Conservation (phyloP, 2,888 invertebrate species). For the Hyles lineata region DNA sequence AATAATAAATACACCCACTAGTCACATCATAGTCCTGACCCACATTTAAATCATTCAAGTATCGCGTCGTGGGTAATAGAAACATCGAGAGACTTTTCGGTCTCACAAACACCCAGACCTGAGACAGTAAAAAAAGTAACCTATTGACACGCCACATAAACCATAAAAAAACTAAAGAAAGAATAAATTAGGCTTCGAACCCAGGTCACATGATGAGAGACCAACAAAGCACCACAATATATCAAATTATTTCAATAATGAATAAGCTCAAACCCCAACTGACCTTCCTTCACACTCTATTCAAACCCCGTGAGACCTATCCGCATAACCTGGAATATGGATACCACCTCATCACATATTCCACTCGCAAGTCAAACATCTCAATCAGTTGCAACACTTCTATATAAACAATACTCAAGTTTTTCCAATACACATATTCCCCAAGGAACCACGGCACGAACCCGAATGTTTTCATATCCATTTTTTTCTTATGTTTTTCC, state of each 20-base stretch:
- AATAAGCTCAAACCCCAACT: too few species aligned
- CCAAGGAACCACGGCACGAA: slow-evolving; percentile 23
- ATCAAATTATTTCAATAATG: neutral
- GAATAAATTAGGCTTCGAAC: too few species aligned
- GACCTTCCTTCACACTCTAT: too few species aligned
- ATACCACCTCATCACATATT: slow-evolving; percentile 20
- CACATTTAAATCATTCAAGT: too few species aligned
- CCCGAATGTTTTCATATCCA: slow-evolving; percentile 4
- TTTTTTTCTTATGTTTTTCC: slow-evolving; percentile 18
- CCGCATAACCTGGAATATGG: neutral
- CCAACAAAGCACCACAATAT: neutral
- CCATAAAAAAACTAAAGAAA: too few species aligned
- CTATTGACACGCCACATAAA: too few species aligned
- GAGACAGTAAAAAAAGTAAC: neutral
- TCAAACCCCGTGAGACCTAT: too few species aligned
- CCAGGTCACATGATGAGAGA: too few species aligned
- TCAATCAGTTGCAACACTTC: slow-evolving; percentile 24
- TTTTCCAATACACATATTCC: slow-evolving; percentile 37
- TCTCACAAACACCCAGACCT: neutral
- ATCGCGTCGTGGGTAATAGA: neutral
- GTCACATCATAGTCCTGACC: too few species aligned
- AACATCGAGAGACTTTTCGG: neutral
- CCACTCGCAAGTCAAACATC: slow-evolving; percentile 10
- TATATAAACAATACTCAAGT: slow-evolving; percentile 26
- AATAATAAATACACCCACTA: too few species aligned